Conservation (phyloP, 2,797 vertebrate species). For the Falco naumanni region DNA sequence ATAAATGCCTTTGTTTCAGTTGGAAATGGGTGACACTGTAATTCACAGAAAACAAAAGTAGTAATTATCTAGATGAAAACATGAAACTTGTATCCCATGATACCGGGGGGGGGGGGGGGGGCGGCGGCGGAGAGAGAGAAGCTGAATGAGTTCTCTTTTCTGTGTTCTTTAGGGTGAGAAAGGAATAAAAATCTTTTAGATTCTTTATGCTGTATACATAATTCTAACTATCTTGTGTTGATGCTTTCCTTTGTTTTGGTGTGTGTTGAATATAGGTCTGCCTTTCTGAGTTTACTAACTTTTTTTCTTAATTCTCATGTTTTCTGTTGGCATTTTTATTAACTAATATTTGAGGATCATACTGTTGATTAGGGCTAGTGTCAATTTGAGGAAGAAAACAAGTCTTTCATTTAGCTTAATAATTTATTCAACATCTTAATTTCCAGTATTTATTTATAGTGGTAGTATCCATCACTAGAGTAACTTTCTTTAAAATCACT, state of each 20-base stretch:
- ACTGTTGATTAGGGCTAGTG: not conserved
- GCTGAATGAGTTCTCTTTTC: not conserved
- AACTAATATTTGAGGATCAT: not conserved
- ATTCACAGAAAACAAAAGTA: not conserved
- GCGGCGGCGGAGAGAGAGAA: not conserved
- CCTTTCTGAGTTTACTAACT: not conserved
- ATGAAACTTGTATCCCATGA: not conserved
- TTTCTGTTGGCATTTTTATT: not conserved
- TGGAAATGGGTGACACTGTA: not conserved
- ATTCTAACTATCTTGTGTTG: not conserved
- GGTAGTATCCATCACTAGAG: not conserved
- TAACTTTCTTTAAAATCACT: not conserved
- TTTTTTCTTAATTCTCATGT: not conserved
- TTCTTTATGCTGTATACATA: not conserved
- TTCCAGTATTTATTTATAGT: not conserved
- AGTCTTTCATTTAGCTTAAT: not conserved
- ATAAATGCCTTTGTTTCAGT: conserved; percentile 11
- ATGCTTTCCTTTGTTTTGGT: not conserved
- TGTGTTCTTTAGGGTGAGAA: not conserved
- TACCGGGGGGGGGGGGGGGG: not conserved
- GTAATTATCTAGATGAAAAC: not conserved
- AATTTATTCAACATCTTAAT: not conserved
- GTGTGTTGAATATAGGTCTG: not conserved
- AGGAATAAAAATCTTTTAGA: not conserved
- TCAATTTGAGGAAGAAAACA: not conserved